Conservation (phyloP, 2,888 invertebrate species). For the Artemia sp. region DNA sequence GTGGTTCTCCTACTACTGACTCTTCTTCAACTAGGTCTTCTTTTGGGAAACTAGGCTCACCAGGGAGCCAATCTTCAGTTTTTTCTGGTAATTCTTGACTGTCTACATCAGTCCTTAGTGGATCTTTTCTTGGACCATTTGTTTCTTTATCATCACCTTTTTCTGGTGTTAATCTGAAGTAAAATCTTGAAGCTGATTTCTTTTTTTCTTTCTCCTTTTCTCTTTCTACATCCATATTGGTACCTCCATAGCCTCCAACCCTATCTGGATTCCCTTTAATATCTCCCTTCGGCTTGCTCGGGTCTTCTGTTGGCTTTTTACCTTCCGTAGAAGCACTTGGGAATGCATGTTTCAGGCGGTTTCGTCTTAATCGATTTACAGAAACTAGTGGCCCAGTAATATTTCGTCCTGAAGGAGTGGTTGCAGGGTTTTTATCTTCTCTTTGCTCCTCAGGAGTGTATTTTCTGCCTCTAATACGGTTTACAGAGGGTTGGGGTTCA, state of each 20-base stretch:
- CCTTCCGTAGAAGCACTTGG: background rate
- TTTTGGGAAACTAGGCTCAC: background rate
- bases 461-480: slow-evolving; percentile 3
- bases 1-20: slow-evolving; percentile 10
- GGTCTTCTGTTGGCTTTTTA: slow-evolving; percentile 3
- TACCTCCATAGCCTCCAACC: slow-evolving; percentile 8
- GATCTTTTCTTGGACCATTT: background rate
- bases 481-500: background rate
- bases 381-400: background rate
- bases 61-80: background rate
- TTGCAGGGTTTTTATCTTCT: background rate
- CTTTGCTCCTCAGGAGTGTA: background rate
- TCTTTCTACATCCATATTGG: background rate
- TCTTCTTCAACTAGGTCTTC: background rate
- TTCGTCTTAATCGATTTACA: background rate
- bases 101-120: background rate
- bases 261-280: slow-evolving; percentile 8
- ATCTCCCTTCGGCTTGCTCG: background rate
- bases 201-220: background rate
- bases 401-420: background rate
- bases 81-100: background rate
- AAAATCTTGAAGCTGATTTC: background rate
- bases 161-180: background rate
- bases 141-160: background rate
- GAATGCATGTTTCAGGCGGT: background rate